These are phyloP conservation scores for Mystacornis crossleyi DNA, from an alignment of 2,113 vertebrate species.

Conservation along the genomic window DNA sequence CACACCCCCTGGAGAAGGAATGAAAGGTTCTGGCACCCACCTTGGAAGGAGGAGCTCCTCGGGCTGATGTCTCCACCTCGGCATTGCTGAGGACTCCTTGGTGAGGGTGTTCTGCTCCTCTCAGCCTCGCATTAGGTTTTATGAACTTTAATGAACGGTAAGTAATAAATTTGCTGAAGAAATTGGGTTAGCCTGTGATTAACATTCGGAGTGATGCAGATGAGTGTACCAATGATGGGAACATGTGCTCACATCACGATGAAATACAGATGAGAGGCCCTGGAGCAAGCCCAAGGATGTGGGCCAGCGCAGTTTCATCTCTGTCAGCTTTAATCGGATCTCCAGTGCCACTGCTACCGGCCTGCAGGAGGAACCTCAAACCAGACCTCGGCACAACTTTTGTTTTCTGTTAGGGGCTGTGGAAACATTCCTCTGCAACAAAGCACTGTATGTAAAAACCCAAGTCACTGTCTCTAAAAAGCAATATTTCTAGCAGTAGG, in stretches of 20 bases:
- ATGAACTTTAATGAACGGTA: slow-evolving; percentile 79
- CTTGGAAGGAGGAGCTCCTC: neutral
- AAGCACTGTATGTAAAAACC: neutral
- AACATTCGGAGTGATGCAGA: slow-evolving; percentile 78
- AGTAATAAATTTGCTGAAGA: slow-evolving; percentile 76
- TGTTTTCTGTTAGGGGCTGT: neutral
- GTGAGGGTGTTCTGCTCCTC: slow-evolving; percentile 44
- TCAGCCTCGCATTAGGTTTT: slow-evolving; percentile 57
- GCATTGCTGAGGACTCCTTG: slow-evolving; percentile 1
- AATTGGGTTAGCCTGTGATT: slow-evolving; percentile 82
- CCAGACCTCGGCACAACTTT: slow-evolving; percentile 28
- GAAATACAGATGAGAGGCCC: slow-evolving; percentile 81
- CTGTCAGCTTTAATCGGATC: slow-evolving; percentile 82
- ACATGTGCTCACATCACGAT: slow-evolving; percentile 79
- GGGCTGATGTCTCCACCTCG: neutral
- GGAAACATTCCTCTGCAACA: slow-evolving; percentile 34
- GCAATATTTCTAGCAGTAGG: slow-evolving; percentile 19
- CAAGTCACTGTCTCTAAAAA: neutral
- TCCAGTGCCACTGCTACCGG: slow-evolving; percentile 1
- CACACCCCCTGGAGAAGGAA: neutral
- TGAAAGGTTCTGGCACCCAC: neutral
- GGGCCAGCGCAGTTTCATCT: slow-evolving; percentile 77
- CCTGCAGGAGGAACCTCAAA: slow-evolving; percentile 53
- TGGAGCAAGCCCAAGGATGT: slow-evolving; percentile 80
- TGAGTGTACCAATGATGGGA: slow-evolving; percentile 75